A percentile compares a stretch with the other conserved stretches of the same genome.
Conservation (phyloP, 2,113 vertebrate genomes). For the Fregata magnificens region DNA sequence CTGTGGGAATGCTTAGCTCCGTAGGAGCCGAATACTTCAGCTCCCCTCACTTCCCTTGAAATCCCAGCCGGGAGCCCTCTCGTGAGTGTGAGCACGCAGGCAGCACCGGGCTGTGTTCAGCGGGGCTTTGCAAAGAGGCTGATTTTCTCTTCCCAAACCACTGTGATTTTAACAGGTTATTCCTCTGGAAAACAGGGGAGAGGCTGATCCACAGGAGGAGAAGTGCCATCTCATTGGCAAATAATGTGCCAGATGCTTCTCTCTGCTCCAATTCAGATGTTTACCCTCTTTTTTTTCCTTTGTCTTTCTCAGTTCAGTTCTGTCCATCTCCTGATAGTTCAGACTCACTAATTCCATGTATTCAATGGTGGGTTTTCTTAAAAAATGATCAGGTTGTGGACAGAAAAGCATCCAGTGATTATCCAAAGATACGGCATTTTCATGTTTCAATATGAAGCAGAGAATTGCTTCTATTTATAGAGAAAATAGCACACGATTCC, state of each 20-base stretch:
- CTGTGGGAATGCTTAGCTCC: neutral
- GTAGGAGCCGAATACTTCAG: neutral
- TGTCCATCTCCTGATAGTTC: neutral
- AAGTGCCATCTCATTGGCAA: neutral
- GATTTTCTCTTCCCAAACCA: neutral
- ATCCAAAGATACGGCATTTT: neutral
- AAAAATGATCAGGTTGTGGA: neutral
- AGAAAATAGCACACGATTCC: rapidly evolving
- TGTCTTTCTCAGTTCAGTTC: rapidly evolving
- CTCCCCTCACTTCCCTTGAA: neutral
- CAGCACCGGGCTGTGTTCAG: neutral
- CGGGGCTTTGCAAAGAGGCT: neutral
- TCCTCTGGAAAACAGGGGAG: neutral
- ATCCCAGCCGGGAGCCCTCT: neutral
- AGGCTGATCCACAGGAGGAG: neutral
- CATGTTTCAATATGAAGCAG: neutral
- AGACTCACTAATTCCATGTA: too few species aligned
- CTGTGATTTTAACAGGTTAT: neutral
- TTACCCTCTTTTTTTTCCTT: neutral
- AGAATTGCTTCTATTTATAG: conserved; percentile 21
- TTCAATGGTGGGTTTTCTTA: neutral
- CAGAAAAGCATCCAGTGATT: neutral
- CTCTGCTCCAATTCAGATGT: neutral
- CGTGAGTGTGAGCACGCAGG: neutral
- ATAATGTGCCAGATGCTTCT: neutral